phyloP scores from a whole-genome alignment of 1,140 invertebrate species.

The Cylas formicarius region DNA sequence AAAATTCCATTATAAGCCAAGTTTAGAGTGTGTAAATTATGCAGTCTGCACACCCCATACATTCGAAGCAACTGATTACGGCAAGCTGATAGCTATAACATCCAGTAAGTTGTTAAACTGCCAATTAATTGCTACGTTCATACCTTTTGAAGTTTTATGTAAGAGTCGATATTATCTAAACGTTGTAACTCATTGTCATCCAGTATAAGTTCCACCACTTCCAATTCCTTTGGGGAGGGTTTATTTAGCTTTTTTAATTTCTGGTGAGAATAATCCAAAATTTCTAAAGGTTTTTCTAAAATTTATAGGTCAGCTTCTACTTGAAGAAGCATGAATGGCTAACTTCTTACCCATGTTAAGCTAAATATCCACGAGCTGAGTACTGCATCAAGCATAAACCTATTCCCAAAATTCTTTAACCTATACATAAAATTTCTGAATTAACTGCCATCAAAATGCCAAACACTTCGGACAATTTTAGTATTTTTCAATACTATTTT shows the following conservation, averaged over 20 bases:
- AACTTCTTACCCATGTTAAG: too few species aligned
- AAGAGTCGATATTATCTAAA: slow-evolving; percentile 79
- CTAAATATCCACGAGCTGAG: too few species aligned
- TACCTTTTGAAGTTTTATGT: slow-evolving; percentile 73
- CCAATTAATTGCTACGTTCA: not conserved
- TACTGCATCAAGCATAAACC: too few species aligned
- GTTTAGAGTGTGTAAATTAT: slow-evolving; percentile 71
- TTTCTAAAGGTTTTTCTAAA: slow-evolving; percentile 29
- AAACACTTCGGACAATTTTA: too few species aligned
- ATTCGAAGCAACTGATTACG: slow-evolving; percentile 79
- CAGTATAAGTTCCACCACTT: slow-evolving; percentile 66
- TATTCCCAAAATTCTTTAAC: too few species aligned
- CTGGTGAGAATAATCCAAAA: slow-evolving; percentile 59
- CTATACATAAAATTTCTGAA: too few species aligned
- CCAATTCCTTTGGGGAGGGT: slow-evolving; percentile 53
- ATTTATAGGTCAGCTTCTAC: too few species aligned
- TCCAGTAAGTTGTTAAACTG: slow-evolving; percentile 1
- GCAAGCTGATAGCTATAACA: slow-evolving; percentile 66
- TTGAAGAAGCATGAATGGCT: too few species aligned
- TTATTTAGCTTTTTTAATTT: slow-evolving; percentile 68
- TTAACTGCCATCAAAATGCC: too few species aligned
- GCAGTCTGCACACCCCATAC: slow-evolving; percentile 74
- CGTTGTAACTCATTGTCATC: slow-evolving; percentile 83
- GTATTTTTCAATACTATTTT: too few species aligned
- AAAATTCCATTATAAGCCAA: slow-evolving; percentile 81